Percentiles rank a stretch among this genome's conserved stretches.
Conservation (phyloP, 2,797 vertebrate genomes). For the Spizella passerina region DNA sequence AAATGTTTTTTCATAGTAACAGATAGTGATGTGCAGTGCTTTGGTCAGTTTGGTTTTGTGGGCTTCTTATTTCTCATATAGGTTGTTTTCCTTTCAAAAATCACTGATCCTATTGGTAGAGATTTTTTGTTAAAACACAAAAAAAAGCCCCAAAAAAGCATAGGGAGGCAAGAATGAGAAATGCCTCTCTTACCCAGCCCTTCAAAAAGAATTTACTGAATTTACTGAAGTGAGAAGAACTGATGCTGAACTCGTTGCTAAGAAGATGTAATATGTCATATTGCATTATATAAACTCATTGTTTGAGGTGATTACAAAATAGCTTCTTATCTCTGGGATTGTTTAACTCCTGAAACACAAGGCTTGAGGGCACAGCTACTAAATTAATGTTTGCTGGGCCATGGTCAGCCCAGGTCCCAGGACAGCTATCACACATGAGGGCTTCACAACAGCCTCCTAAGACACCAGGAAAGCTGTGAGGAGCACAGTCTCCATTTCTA, state of each 20-base stretch:
- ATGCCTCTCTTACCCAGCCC: neutral
- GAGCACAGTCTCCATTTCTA: neutral
- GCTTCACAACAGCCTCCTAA: neutral
- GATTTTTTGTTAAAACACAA: neutral
- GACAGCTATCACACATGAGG: neutral
- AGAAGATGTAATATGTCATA: slow-evolving; percentile 6
- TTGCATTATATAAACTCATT: slow-evolving; percentile 1
- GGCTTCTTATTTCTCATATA: neutral
- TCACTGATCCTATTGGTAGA: neutral
- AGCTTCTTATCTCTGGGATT: neutral
- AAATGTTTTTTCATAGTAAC: neutral
- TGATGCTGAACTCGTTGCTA: slow-evolving; percentile 1
- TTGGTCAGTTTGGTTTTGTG: neutral
- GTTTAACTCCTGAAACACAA: neutral
- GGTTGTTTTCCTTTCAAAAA: neutral
- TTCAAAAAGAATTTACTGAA: neutral
- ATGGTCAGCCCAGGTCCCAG: neutral
- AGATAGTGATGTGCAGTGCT: neutral
- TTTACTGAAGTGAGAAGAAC: slow-evolving; percentile 13
- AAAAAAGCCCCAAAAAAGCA: neutral
- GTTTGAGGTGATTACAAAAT: neutral
- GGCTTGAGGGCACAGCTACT: neutral
- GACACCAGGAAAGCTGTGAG: neutral
- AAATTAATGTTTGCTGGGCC: neutral
- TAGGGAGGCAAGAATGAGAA: neutral